Evolutionary conservation across 2,797 vertebrate genomes (phyloP), one percentile per base, ranked within the genome.

Genomic region (Silurus lanzhouensis): DNA sequence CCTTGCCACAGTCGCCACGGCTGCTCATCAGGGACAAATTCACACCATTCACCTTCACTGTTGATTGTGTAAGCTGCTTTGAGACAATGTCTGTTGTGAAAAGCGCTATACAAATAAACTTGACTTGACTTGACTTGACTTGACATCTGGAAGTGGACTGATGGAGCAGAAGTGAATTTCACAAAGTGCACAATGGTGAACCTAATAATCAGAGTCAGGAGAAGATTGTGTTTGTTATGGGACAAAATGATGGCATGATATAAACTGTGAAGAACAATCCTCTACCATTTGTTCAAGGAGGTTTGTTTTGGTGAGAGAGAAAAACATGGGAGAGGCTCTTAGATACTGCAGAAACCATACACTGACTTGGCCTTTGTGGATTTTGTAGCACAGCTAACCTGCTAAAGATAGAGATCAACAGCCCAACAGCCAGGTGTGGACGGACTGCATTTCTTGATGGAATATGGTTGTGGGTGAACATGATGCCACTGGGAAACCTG

Each of bases 121-220:
- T n/a, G n/a, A n/a, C n/a, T n/a, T n/a, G n/a, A n/a, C n/a, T n/a
- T n/a, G n/a, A n/a, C n/a, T n/a, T n/a, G n/a, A n/a, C n/a, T n/a
- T n/a, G 25, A 44, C 14, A 12, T 0, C 38, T 84, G 83, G 83
- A 0, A 0, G 19, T 89, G 88, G 89, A 22, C 78, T 46, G 27
- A 64, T 66, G 48, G 31, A 61, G 0, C 44, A 22, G 0, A 61
- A 0, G 0, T 1, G 7, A 79, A 61, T 44, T 79, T 61, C 57
- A 61, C 19, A 61, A 38, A 44, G 1, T 44, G 76, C 0, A 0
- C 19, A 0, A 0, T 1, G 0, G 0, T 0, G 57, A 78, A 19
- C 57, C 76, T 14, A 3, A 61, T 22, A 27, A 14, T 61, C 1
- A 0, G 9, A 0, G 0, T 61, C 57, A n/a, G 57, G 27, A 61